These are phyloP conservation scores for Avahi laniger DNA, from an alignment of 2,797 vertebrate genomes.

Conservation along the genomic window DNA sequence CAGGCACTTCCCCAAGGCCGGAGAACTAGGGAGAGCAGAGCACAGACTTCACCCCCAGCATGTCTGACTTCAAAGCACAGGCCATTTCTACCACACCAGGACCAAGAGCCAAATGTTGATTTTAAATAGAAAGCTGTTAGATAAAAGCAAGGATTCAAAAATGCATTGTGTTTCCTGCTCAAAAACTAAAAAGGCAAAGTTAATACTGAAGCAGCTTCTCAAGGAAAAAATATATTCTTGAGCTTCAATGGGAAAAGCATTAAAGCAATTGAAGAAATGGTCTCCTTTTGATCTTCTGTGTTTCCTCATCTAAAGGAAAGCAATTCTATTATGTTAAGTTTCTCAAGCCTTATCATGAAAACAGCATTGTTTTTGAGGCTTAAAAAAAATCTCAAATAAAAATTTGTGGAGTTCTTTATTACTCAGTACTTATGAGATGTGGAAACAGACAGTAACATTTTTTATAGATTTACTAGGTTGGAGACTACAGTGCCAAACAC, in stretches of 20 bases:
- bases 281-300: constrained; percentile 35
- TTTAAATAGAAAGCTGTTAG: background rate
- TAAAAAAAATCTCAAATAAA: constrained; percentile 71
- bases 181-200: constrained; percentile 6
- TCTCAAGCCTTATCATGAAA: constrained; percentile 49
- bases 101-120: accelerated
- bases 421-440: constrained; percentile 76
- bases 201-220: constrained; percentile 3
- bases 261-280: constrained; percentile 7
- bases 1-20: background rate
- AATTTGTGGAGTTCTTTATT: constrained; percentile 80
- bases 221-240: background rate
- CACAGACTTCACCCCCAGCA: background rate
- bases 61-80: background rate
- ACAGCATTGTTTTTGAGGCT: constrained; percentile 67
- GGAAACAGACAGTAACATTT: constrained; percentile 77
- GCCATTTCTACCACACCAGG: background rate
- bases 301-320: background rate
- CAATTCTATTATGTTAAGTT: constrained; percentile 45
- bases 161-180: background rate
- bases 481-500: constrained; percentile 80
- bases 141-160: background rate
- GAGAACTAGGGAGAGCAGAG: accelerated
- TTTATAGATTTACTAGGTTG: constrained; percentile 84
- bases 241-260: background rate